Evolutionary conservation across 1,140 invertebrate genomes (phyloP).

Genomic region (Harlomillsia oculata): DNA sequence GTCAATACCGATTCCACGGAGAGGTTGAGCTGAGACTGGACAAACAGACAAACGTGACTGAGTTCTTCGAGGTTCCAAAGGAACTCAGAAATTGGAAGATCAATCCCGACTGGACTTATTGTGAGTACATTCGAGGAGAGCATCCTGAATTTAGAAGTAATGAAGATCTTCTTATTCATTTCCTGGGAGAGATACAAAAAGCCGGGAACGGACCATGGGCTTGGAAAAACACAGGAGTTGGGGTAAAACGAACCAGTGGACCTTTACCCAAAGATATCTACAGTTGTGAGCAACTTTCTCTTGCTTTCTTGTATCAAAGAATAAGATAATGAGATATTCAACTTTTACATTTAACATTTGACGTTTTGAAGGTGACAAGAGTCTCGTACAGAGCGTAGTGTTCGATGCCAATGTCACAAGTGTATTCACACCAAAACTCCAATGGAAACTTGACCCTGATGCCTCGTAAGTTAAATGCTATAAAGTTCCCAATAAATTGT

Average conservation of each 20-base stretch:
- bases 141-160: neutral
- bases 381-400: constrained; percentile 66
- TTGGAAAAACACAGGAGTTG: constrained; percentile 57
- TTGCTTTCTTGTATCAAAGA: neutral
- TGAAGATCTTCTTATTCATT: constrained; percentile 61
- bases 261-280: neutral
- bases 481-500: too few species aligned
- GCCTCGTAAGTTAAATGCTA: too few species aligned
- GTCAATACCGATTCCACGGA: constrained; percentile 62
- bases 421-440: constrained; percentile 43
- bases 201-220: constrained; percentile 58
- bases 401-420: constrained; percentile 70
- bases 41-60: neutral
- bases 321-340: too few species aligned
- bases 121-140: constrained; percentile 65
- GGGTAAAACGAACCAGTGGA: neutral
- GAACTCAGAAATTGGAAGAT: constrained; percentile 65
- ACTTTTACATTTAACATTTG: constrained; percentile 21
- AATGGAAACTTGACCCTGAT: constrained; percentile 24
- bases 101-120: constrained; percentile 86
- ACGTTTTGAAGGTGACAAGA: constrained; percentile 60
- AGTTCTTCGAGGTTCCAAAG: constrained; percentile 7
- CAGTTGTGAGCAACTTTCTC: neutral
- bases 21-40: constrained; percentile 54
- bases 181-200: constrained; percentile 55